Base-by-base conservation (phyloP, 2,888 invertebrate genomes). In the Ecliptopera silaceata region DNA sequence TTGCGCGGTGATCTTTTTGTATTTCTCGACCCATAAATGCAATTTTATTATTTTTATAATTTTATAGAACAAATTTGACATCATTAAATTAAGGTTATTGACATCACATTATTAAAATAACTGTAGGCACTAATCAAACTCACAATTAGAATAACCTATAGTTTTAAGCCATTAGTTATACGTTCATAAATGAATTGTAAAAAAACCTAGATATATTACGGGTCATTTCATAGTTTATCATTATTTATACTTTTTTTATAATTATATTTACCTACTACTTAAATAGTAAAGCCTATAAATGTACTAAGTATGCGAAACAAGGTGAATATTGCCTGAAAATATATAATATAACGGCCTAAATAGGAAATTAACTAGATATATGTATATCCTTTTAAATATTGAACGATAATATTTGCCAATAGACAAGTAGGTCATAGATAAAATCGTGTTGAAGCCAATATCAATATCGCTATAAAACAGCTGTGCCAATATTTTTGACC, bases 311-410 rank as follows among this genome's bases (percentile, higher is more conserved):
- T 15, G n/a, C n/a, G n/a, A n/a, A 22, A 42, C 1, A 17, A 8
- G 22, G 42, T 22, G 47, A 22, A 34, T 54, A n/a, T 32, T 45
- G 44, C 48, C 55, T 32, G 39, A 11, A 39, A 36, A 42, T 15
- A 12, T 15, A 12, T 26, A 15, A 54, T 57, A 12, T 29, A 18
- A 54, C 60, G 63, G 60, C 60, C 60, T 63, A 63, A 58, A 36
- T 31, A 50, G 15, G 32, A 51, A 36, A 43, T 42, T 51, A 20
- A 39, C 12, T 58, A 57, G 32, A 41, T 34, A 39, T 39, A 41
- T 34, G 20, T 39, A 20, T 29, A 26, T 26, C 26, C 26, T 4
- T 26, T 15, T 15, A 22, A 20, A 41, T 12, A 39, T 17, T 1
- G 6, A 26, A 38, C 22, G 38, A 48, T 15, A 42, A 42, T 61